Evolutionary conservation across 1,140 invertebrate genomes (phyloP), one percentile per base, ranked within the genome.

Genomic region (Saccostrea cuccullata): DNA sequence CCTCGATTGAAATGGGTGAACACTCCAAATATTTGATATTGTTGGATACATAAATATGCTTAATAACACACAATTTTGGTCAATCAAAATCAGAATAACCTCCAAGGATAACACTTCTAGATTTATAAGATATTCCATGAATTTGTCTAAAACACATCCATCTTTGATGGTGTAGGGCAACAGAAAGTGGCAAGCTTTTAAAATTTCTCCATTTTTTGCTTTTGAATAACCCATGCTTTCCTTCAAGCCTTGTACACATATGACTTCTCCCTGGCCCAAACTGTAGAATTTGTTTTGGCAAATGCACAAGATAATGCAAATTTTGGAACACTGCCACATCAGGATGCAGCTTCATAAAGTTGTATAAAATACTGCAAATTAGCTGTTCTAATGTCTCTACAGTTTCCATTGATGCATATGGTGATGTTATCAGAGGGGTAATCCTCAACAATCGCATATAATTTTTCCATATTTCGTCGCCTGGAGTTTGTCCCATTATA

Each of bases 141-240:
- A 47, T 47, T 47, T 87, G 86, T 82, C 77, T 26, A 0, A 87
- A 55, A 58, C 86, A 87, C 86, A 87, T 87, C 86, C 86, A 87
- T 82, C 56, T 56, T 58, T 87, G 86, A 15, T 87, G 86, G 9
- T 87, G 70, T 13, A 56, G 11, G n/a, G 86, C 86, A 58, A 73
- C 23, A 23, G 85, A 86, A 26, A 67, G 30, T 13, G 60, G 23
- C 8, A 86, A 40, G 20, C 60, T n/a, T 30, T 87, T 87, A 47
- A 87, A 87, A 87, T 87, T 87, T 82, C 70, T 87, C 86, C 86
- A 87, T 23, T 87, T 87, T 58, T 56, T 56, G 23, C 4, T 17
- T 30, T 85, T 86, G 3, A 87, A 40, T 47, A 86, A 47, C 4
- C 30, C 64, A 47, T 89, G 83, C 55, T 86, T 87, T 15, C 84